phyloP scores from a whole-genome alignment of 23 tunicate genomes.

The Diplosoma virens region DNA sequence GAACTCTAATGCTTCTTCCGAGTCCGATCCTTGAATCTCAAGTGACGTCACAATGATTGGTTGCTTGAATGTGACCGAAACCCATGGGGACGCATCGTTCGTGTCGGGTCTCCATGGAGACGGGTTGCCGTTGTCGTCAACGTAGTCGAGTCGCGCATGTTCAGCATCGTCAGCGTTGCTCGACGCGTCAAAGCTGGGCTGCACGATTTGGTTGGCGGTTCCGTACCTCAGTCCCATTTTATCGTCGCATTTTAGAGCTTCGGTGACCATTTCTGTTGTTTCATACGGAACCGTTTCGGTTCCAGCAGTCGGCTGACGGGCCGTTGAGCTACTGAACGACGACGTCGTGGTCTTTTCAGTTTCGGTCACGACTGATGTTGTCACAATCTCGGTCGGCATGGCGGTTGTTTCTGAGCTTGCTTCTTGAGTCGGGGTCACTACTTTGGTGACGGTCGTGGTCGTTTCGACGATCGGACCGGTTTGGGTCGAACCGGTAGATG shows the following conservation, averaged over 20 bases:
- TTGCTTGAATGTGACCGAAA: conserved; percentile 49
- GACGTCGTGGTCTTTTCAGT: conserved; percentile 39
- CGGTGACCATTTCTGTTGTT: conserved; percentile 27
- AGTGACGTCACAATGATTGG: conserved; percentile 57
- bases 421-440: conserved; percentile 32
- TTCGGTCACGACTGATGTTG: conserved; percentile 51
- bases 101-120: conserved; percentile 46
- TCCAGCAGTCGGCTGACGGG: not conserved
- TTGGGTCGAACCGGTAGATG: too few relatives aligned
- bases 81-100: conserved; percentile 69
- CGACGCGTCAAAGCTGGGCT: conserved; percentile 47
- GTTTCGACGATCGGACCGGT: too few relatives aligned
- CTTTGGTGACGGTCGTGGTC: conserved; percentile 54
- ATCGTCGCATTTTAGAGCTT: conserved; percentile 40
- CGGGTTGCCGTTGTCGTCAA: conserved; percentile 22
- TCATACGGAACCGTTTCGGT: conserved; percentile 43
- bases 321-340: too few relatives aligned
- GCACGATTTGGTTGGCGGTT: conserved; percentile 25
- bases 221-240: conserved; percentile 69
- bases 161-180: conserved; percentile 46
- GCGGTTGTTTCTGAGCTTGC: not conserved
- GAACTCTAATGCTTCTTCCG: conserved; percentile 25
- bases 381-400: not conserved
- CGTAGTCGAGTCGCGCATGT: conserved; percentile 40
- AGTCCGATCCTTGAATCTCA: conserved; percentile 41